Percentiles rank a stretch among this genome's conserved stretches.
These are phyloP conservation scores for Oreochromis mossambicus DNA, from an alignment of 2,797 vertebrate species.

Conservation along the genomic window DNA sequence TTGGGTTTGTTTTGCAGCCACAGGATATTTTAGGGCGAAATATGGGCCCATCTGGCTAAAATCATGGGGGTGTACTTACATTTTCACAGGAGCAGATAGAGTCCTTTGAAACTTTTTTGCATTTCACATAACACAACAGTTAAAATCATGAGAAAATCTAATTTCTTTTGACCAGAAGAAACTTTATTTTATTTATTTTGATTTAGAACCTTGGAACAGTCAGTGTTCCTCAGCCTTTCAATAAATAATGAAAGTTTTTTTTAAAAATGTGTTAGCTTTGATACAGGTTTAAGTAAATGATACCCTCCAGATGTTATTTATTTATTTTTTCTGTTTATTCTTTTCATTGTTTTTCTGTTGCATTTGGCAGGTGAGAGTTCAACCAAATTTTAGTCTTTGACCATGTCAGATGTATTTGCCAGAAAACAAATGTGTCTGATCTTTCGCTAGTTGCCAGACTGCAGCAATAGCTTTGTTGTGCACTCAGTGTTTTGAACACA, in stretches of 20 bases:
- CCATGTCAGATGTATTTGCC: not conserved
- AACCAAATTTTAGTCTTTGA: not conserved
- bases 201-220: not conserved
- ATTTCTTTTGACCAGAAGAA: not conserved
- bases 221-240: not conserved
- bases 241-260: not conserved
- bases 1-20: not conserved
- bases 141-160: not conserved
- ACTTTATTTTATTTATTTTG: not conserved
- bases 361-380: not conserved
- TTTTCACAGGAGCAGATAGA: not conserved
- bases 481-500: not conserved
- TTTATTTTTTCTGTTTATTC: not conserved
- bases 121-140: not conserved
- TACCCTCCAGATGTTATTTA: not conserved
- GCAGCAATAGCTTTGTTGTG: not conserved
- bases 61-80: not conserved
- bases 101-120: not conserved
- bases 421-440: not conserved
- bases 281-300: not conserved
- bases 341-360: not conserved
- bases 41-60: not conserved
- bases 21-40: not conserved
- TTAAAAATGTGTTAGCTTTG: accelerated
- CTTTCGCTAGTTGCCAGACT: not conserved